Conservation (phyloP, 2,113 vertebrate species). For the Protobothrops flavoviridis region DNA sequence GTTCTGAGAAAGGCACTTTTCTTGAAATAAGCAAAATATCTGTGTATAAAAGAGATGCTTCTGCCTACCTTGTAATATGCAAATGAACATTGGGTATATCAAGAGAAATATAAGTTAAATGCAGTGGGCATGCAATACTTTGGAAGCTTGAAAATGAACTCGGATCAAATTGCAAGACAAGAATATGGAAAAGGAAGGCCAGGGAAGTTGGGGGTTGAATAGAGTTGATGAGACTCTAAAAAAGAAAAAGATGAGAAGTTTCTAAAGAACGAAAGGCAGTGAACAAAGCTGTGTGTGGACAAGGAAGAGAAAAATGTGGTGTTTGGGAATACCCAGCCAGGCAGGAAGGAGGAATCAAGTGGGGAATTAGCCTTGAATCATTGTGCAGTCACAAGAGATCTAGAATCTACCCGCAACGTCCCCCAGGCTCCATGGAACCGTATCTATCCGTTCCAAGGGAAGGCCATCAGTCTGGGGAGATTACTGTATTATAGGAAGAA, state of each 20-base stretch:
- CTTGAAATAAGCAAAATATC: neutral
- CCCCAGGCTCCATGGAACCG: neutral
- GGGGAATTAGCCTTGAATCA: neutral
- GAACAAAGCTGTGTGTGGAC: neutral
- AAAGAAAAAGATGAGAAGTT: neutral
- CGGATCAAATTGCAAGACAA: neutral
- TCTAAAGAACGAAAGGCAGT: neutral
- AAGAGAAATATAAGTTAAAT: neutral
- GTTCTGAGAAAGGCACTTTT: neutral
- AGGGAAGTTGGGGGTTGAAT: neutral
- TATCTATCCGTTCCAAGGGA: neutral
- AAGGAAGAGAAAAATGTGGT: neutral
- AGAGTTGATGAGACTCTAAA: neutral
- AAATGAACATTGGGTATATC: neutral
- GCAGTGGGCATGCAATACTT: neutral
- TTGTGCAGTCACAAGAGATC: neutral
- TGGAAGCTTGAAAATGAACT: neutral
- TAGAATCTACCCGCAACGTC: accelerated
- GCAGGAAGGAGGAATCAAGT: neutral
- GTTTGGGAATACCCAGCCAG: neutral
- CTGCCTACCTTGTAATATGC: neutral
- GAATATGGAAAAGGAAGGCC: neutral
- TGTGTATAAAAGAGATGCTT: neutral
- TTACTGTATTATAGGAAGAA: neutral
- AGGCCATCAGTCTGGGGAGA: neutral